Evolutionary conservation across 2,888 invertebrate genomes (phyloP).

Genomic region (Cybosia mesomella): DNA sequence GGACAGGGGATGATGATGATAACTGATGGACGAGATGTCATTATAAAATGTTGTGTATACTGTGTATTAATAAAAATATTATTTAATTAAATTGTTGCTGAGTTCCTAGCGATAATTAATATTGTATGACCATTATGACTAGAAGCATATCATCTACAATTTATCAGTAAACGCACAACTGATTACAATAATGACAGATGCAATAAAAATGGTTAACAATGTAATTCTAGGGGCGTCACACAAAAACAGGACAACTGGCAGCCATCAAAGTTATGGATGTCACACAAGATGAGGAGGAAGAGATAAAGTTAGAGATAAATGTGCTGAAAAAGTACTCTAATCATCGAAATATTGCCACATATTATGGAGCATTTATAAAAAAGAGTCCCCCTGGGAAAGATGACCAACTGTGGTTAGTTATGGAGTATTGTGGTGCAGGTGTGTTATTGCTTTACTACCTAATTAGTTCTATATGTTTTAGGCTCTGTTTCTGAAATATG

Average conservation of each 20-base stretch:
- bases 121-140: background rate
- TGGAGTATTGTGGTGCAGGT: constrained; percentile 99
- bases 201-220: constrained; percentile 5
- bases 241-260: constrained; percentile 99
- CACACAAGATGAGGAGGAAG: constrained; percentile 99
- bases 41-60: background rate
- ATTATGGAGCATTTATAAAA: constrained; percentile 99
- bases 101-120: background rate
- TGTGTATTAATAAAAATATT: background rate
- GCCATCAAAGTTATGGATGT: constrained; percentile 99
- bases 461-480: constrained; percentile 5
- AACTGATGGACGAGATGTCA: too few species aligned
- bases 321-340: constrained; percentile 99
- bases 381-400: constrained; percentile 99
- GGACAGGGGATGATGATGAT: too few species aligned
- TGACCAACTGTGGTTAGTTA: constrained; percentile 99
- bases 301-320: constrained; percentile 99
- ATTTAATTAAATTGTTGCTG: background rate
- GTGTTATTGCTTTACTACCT: constrained; percentile 40
- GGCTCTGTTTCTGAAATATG: background rate
- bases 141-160: background rate
- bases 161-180: constrained; percentile 1
- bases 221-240: constrained; percentile 95
- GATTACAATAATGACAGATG: constrained; percentile 1
- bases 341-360: constrained; percentile 99